A percentile compares a stretch with the other conserved stretches of the same genome.
phyloP scores from a whole-genome alignment of 2,797 vertebrate genomes.

The Crenuchus spilurus region DNA sequence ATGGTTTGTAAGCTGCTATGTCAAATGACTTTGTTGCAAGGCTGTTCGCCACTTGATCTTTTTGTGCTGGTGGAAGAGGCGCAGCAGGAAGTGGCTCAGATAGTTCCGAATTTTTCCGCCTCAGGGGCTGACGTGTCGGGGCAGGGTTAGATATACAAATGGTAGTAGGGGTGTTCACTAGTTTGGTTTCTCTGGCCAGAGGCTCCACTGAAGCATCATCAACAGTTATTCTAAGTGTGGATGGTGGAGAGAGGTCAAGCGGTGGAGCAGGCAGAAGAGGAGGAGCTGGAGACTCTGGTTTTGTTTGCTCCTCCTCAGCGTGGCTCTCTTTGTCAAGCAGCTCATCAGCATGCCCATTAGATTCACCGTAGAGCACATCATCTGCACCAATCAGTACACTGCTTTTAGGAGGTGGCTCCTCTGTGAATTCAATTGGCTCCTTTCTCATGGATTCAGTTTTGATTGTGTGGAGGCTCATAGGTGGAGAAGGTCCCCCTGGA shows the following conservation, averaged over 20 bases:
- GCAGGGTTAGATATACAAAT: constrained; percentile 55
- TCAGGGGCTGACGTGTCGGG: constrained; percentile 77
- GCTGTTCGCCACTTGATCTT: constrained; percentile 62
- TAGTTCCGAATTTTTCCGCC: constrained; percentile 82
- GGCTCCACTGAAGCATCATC: constrained; percentile 67
- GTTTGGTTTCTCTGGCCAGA: constrained; percentile 69
- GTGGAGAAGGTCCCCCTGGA: constrained; percentile 56
- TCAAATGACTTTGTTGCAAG: constrained; percentile 79
- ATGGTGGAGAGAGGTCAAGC: constrained; percentile 77
- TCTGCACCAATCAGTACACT: constrained; percentile 71
- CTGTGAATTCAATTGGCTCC: constrained; percentile 61
- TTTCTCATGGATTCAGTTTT: constrained; percentile 58
- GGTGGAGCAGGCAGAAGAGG: constrained; percentile 70
- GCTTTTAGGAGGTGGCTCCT: constrained; percentile 62
- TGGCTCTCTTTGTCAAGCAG: constrained; percentile 32
- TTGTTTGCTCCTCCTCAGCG: constrained; percentile 64
- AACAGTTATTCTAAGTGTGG: constrained; percentile 68
- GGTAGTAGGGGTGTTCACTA: constrained; percentile 60
- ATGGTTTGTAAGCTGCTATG: constrained; percentile 89
- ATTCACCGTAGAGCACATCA: constrained; percentile 74
- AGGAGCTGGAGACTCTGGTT: constrained; percentile 68
- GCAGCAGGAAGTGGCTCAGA: constrained; percentile 68
- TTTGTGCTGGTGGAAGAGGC: constrained; percentile 60
- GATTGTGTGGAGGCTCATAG: constrained; percentile 71
- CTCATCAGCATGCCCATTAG: constrained; percentile 62